Evolutionary conservation across 2,113 vertebrate species (phyloP), one percentile per base, ranked within the genome.

Genomic region (Cyprinodon variegatus): DNA sequence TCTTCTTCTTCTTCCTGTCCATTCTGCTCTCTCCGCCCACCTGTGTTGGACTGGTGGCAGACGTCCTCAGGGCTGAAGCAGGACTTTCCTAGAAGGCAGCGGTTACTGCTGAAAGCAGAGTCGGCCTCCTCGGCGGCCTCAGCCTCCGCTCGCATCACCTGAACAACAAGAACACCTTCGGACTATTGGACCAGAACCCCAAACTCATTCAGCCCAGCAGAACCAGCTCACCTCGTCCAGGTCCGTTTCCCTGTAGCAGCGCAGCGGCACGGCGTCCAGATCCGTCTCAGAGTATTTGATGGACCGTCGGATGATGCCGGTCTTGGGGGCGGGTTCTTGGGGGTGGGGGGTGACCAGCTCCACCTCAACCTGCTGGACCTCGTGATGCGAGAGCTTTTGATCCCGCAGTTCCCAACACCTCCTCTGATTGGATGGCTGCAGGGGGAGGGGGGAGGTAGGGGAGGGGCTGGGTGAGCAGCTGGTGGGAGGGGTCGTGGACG

Each of bases 221-320:
- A 41, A 13, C 2, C 11, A 1, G 22, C 20, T 83, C 53, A 99
- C 97, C 90, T 98, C 97, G 2, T 99, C 98, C 0, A 99, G 96
- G 89, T 99, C 94, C 4, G 98, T 99, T 90, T 99, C 98, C 0
- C 94, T 92, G 91, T 98, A 99, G 93, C 97, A 97, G 80, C 96
- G 95, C 91, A 97, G 92, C 0, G 98, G 97, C 66, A 99, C 96
- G 0, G 95, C 95, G 86, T 99, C 98, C 93, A 99, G 91, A 67
- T 99, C 97, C 0, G 98, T 99, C 92, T 99, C 97, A 0, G 97
- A 99, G 90, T 98, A 99, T 69, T 96, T 96, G 65, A 97, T 85
- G 0, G 94, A 95, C 61, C 94, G 92, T 63, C 91, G 95, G 89
- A 96, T 94, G 86, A 91, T 91, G 76, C 91, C 93, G 0, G 92